Evolutionary conservation across 2,797 vertebrate species (phyloP).

Genomic region (Urophycis tenuis): DNA sequence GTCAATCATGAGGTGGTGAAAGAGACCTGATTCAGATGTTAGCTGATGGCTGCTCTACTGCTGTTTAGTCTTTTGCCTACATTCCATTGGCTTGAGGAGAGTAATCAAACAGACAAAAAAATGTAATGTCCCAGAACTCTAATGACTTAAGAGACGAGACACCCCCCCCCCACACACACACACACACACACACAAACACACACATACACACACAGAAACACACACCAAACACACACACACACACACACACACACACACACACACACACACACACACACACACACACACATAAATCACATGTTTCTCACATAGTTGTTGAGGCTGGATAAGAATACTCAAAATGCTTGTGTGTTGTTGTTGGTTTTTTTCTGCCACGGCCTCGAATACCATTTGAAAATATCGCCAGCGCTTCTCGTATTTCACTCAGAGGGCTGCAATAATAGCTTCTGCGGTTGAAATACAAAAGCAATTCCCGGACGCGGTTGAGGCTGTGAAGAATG

Average conservation of each 20-base stretch:
- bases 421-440: slow-evolving; percentile 43
- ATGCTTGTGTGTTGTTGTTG: not conserved
- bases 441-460: slow-evolving; percentile 47
- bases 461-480: slow-evolving; percentile 52
- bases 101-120: not conserved
- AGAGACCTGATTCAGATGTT: not conserved
- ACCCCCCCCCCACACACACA: not conserved
- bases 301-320: not conserved
- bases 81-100: not conserved
- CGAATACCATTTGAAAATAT: slow-evolving; percentile 41
- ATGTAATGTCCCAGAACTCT: not conserved
- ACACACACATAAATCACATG: not conserved
- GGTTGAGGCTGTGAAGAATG: slow-evolving; percentile 42
- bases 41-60: no score
- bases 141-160: not conserved
- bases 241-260: no score
- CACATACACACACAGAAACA: no score
- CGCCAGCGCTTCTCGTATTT: slow-evolving; percentile 44
- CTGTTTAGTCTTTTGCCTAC: not conserved
- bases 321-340: slow-evolving; percentile 24
- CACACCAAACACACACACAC: no score
- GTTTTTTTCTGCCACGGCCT: slow-evolving; percentile 32
- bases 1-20: not conserved
- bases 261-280: not conserved
- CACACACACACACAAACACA: not conserved